phyloP scores from a whole-genome alignment of 1,140 invertebrate genomes.

The Tetraneura akinire region DNA sequence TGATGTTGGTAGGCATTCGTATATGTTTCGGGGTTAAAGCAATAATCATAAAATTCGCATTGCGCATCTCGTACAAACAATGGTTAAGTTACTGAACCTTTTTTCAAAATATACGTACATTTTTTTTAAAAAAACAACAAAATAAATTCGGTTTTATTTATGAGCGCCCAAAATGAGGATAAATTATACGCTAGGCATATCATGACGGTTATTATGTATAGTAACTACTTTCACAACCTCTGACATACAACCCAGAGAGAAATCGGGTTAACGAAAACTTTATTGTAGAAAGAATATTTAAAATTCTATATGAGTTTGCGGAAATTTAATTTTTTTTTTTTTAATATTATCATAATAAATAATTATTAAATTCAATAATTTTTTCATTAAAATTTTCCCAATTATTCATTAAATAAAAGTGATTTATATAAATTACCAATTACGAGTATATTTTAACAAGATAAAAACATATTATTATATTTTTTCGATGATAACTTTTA shows the following conservation, averaged over 20 bases:
- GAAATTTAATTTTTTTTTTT: too few relatives aligned
- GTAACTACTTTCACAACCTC: too few relatives aligned
- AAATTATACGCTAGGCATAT: not conserved
- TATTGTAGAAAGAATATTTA: not conserved
- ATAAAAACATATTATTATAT: too few relatives aligned
- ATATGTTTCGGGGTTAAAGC: not conserved
- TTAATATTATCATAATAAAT: too few relatives aligned
- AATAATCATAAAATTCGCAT: not conserved
- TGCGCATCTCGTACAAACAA: not conserved
- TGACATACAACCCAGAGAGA: not conserved
- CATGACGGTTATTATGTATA: not conserved
- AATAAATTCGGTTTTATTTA: not conserved
- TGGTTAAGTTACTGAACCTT: too few relatives aligned
- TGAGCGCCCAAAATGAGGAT: not conserved
- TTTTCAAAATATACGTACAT: not conserved
- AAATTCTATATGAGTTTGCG: not conserved
- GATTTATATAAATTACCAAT: too few relatives aligned
- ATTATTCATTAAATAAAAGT: too few relatives aligned
- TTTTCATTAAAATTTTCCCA: too few relatives aligned
- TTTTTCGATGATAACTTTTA: too few relatives aligned
- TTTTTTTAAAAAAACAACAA: too few relatives aligned
- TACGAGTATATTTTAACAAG: too few relatives aligned
- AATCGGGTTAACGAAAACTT: not conserved
- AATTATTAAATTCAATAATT: too few relatives aligned
- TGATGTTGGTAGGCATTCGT: not conserved